These are phyloP conservation scores for Dendropsophus ebraccatus DNA, from an alignment of 2,113 vertebrate genomes.

Conservation along the genomic window DNA sequence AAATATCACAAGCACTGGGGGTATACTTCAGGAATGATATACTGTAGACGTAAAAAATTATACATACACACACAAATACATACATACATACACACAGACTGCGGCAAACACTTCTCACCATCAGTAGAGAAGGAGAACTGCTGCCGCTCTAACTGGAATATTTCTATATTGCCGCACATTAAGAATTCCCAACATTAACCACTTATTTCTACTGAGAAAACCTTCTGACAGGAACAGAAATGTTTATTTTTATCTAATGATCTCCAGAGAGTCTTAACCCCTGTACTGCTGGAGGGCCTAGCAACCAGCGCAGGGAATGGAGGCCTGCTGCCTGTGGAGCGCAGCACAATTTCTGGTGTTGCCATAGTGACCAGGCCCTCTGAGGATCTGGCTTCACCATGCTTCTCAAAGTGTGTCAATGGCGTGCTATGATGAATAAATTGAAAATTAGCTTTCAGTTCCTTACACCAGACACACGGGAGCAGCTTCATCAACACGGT, in stretches of 20 bases:
- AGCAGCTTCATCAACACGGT: neutral
- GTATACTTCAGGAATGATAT: too few relatives aligned
- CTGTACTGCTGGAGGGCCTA: slow-evolving; percentile 36
- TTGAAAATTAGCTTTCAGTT: slow-evolving; percentile 72
- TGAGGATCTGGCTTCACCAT: slow-evolving; percentile 70
- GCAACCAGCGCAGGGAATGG: neutral
- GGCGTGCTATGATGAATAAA: slow-evolving; percentile 77
- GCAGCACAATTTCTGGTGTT: slow-evolving; percentile 68
- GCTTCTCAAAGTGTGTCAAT: slow-evolving; percentile 71
- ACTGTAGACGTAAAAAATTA: too few relatives aligned
- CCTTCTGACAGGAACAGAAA: slow-evolving; percentile 45
- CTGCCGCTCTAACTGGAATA: neutral
- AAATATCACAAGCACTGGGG: too few relatives aligned
- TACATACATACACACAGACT: too few relatives aligned
- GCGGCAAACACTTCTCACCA: too few relatives aligned
- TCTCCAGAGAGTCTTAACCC: slow-evolving; percentile 51
- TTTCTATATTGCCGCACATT: neutral
- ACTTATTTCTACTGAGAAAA: slow-evolving; percentile 34
- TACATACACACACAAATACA: too few relatives aligned
- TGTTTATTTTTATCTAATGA: slow-evolving; percentile 45
- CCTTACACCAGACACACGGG: slow-evolving; percentile 50
- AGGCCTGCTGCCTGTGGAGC: neutral
- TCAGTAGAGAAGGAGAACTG: neutral
- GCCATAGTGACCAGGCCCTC: slow-evolving; percentile 85
- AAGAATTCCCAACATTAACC: slow-evolving; percentile 24